phyloP scores from a whole-genome alignment of 2,113 vertebrate genomes.

The Otus sunia region DNA sequence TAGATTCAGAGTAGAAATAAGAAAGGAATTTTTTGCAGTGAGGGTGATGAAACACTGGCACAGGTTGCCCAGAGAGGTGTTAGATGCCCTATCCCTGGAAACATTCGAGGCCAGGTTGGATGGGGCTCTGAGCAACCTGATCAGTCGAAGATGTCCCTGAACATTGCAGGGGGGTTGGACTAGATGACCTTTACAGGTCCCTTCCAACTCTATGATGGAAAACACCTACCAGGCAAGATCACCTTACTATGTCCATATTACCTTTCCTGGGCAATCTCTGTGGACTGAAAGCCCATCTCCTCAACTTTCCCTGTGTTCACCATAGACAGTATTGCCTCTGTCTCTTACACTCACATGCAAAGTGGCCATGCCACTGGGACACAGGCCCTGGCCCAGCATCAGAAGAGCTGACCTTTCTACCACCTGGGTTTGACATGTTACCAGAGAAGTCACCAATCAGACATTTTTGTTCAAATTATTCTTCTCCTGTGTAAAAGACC shows the following conservation, averaged over 20 bases:
- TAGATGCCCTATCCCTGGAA: background rate
- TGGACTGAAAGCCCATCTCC: background rate
- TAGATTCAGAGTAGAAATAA: background rate
- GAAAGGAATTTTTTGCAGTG: background rate
- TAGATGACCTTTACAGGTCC: background rate
- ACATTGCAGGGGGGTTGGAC: accelerated
- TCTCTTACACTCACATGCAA: background rate
- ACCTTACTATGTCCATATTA: background rate
- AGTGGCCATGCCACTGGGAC: background rate
- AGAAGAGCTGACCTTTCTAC: background rate
- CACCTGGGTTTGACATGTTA: accelerated
- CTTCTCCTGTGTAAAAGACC: background rate
- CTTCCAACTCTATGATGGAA: background rate
- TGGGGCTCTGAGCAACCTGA: background rate
- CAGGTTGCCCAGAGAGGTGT: background rate
- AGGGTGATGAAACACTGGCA: background rate
- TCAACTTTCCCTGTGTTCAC: background rate
- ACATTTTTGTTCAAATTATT: background rate
- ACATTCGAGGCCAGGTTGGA: background rate
- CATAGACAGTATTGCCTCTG: background rate
- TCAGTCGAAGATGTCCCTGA: background rate
- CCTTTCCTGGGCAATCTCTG: background rate
- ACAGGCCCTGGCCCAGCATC: background rate
- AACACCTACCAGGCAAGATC: background rate
- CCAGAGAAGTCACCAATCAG: background rate